Evolutionary conservation across 2,888 invertebrate species (phyloP).

Genomic region (Lepas anatifera): DNA sequence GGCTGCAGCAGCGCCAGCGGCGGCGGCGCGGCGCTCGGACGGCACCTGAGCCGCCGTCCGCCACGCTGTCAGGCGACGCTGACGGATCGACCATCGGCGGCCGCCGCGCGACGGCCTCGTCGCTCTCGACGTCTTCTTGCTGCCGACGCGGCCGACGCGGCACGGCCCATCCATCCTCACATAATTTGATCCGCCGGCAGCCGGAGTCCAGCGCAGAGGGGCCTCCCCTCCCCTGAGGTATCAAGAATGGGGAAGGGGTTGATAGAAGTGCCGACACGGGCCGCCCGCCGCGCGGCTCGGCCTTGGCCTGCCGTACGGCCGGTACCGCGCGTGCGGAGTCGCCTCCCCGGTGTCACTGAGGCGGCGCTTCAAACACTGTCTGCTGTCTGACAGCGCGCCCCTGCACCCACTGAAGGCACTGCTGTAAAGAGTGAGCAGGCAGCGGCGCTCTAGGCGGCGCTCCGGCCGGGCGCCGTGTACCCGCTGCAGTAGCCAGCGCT

Average conservation of each 20-base stretch:
- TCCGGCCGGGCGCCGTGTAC: too few relatives aligned
- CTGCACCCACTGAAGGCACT: background rate
- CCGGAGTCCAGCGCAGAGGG: background rate
- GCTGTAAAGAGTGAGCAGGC: too few relatives aligned
- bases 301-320: background rate
- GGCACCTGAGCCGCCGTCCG: background rate
- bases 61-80: background rate
- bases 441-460: too few relatives aligned
- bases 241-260: background rate
- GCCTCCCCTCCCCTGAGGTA: background rate
- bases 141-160: constrained; percentile 4
- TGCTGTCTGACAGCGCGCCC: background rate
- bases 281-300: background rate
- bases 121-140: constrained; percentile 3
- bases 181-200: constrained; percentile 4
- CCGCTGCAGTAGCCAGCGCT: background rate
- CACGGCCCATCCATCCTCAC: background rate
- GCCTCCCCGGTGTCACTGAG: background rate
- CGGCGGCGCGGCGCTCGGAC: background rate
- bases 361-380: background rate
- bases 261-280: background rate
- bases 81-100: background rate
- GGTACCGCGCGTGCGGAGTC: background rate
- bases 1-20: background rate
- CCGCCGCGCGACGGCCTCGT: background rate